A percentile compares a stretch with the other conserved stretches of the same genome.
phyloP scores from a whole-genome alignment of 2,797 vertebrate species.

The Lindbergichthys nudifrons region DNA sequence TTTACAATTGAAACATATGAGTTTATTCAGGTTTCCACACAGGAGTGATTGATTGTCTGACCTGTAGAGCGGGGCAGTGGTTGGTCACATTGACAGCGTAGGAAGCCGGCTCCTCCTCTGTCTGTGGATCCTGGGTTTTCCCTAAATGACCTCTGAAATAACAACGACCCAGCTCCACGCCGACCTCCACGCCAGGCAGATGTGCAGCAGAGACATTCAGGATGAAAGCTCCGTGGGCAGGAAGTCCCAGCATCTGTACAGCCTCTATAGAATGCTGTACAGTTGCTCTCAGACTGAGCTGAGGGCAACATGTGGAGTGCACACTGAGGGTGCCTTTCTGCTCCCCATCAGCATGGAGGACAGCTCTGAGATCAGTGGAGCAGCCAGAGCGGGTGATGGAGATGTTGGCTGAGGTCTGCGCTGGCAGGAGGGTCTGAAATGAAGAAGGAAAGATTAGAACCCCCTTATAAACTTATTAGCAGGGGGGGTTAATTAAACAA shows the following conservation, averaged over 20 bases:
- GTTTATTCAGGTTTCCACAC: slow-evolving; percentile 17
- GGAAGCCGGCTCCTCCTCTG: slow-evolving; percentile 51
- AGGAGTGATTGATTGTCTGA: slow-evolving; percentile 50
- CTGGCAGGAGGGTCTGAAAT: slow-evolving; percentile 66
- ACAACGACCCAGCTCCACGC: slow-evolving; percentile 81
- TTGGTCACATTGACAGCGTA: slow-evolving; percentile 78
- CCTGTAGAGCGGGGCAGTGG: slow-evolving; percentile 83
- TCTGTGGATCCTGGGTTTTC: slow-evolving; percentile 42
- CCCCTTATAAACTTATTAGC: background rate
- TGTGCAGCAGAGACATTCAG: slow-evolving; percentile 54
- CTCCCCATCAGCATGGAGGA: slow-evolving; percentile 57
- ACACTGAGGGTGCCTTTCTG: slow-evolving; percentile 69
- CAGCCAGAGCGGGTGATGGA: slow-evolving; percentile 74
- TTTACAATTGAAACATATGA: slow-evolving; percentile 24
- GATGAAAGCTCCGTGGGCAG: slow-evolving; percentile 70
- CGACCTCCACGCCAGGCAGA: slow-evolving; percentile 57
- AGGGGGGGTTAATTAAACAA: no score
- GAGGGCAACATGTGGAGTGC: slow-evolving; percentile 41
- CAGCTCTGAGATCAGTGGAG: slow-evolving; percentile 58
- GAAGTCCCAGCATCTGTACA: slow-evolving; percentile 74
- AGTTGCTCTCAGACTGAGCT: slow-evolving; percentile 68
- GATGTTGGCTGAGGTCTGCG: slow-evolving; percentile 78
- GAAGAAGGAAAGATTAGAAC: background rate
- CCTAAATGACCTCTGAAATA: slow-evolving; percentile 70
- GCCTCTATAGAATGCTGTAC: slow-evolving; percentile 78